Evolutionary conservation across 2,888 invertebrate species (phyloP).

Genomic region (Conops quadrifasciatus): DNA sequence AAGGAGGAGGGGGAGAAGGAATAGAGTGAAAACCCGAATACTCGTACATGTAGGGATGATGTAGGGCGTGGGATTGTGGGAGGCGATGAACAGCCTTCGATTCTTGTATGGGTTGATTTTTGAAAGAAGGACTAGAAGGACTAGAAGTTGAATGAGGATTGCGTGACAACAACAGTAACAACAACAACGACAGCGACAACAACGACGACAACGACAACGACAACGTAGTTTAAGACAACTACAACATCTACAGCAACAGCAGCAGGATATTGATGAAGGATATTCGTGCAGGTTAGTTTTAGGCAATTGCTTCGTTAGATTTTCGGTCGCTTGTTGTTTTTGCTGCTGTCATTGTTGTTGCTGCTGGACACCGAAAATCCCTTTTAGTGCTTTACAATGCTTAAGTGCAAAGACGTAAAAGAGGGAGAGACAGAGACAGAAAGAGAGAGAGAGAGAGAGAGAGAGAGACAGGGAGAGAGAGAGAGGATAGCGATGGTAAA

Average conservation of each 20-base stretch:
- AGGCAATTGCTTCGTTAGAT: conserved; percentile 25
- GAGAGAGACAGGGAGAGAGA: too few species aligned
- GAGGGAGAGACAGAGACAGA: background rate
- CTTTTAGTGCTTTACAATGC: conserved; percentile 19
- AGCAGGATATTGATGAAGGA: conserved; percentile 60
- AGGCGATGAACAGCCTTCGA: background rate
- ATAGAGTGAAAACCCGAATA: background rate
- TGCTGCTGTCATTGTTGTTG: conserved; percentile 17
- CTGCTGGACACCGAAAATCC: conserved; percentile 23
- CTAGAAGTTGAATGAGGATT: conserved; percentile 7
- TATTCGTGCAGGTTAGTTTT: conserved; percentile 45
- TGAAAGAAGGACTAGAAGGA: background rate
- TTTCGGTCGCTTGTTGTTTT: background rate
- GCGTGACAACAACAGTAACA: conserved; percentile 22
- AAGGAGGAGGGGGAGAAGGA: background rate
- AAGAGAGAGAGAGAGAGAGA: background rate
- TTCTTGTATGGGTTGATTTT: conserved; percentile 8
- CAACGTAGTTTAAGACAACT: conserved; percentile 20
- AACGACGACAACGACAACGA: conserved; percentile 26
- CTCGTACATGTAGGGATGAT: background rate
- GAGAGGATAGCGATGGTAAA: too few species aligned
- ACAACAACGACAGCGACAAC: conserved; percentile 10
- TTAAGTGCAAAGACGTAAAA: conserved; percentile 31
- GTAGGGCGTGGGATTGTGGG: background rate
- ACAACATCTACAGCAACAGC: conserved; percentile 41